A percentile compares a stretch with the other conserved stretches of the same genome.
These are phyloP conservation scores for Nemotelus pantherinus DNA, from an alignment of 2,888 invertebrate genomes.

Conservation along the genomic window DNA sequence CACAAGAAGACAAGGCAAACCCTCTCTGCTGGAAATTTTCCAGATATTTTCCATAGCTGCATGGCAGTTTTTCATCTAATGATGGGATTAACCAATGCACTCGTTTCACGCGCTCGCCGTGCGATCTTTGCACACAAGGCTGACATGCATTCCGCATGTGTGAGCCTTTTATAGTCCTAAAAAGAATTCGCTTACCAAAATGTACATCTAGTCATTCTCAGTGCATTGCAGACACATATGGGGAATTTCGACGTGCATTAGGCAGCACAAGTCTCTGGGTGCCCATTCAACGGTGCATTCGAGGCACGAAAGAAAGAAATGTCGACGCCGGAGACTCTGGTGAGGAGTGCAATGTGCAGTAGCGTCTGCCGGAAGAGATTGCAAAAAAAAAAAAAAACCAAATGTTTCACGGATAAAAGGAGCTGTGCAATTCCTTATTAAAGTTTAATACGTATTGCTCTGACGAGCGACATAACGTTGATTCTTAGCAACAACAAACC, in stretches of 20 bases:
- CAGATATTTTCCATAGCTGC: conserved; percentile 31
- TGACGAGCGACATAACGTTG: no score
- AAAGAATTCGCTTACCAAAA: conserved; percentile 30
- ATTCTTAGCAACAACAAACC: no score
- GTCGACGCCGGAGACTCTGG: no score
- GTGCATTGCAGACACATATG: not conserved
- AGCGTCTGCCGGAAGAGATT: not conserved
- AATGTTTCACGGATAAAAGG: not conserved
- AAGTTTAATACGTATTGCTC: not conserved
- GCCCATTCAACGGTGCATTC: conserved; percentile 12
- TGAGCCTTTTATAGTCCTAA: conserved; percentile 11
- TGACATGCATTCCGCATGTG: not conserved
- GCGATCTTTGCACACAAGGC: not conserved
- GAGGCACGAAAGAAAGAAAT: not conserved
- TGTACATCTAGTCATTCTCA: conserved; percentile 21
- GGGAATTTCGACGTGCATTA: conserved; percentile 17
- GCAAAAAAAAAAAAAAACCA: not conserved
- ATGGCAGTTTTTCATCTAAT: conserved; percentile 28
- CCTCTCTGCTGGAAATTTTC: conserved; percentile 30
- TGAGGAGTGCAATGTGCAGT: not conserved
- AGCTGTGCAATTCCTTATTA: conserved; percentile 1
- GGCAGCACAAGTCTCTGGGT: not conserved
- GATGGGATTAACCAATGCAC: conserved; percentile 16
- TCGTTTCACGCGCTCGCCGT: not conserved
- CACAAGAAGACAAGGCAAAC: not conserved